Base-by-base conservation (phyloP, 2,797 vertebrate species). In the Mionectes olivaceus region DNA sequence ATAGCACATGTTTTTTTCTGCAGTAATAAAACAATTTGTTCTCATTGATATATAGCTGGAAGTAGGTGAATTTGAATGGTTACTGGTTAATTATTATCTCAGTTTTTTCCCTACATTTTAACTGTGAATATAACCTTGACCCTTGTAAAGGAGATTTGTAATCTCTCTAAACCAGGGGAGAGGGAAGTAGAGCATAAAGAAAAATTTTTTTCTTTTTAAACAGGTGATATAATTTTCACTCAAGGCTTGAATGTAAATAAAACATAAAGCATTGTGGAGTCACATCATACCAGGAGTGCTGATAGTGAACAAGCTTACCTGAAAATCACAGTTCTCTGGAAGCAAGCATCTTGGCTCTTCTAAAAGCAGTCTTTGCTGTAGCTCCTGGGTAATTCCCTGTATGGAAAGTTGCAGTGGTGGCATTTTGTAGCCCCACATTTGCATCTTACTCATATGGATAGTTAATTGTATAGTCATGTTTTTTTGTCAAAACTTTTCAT, bases 61-160 rank as follows among this genome's bases (percentile, higher is more conserved):
- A 87, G 55, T 79, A 67, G 44, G 30, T 39, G 80, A 82, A 75
- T 90, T 94, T 93, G 86, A 91, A 78, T 93, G 69, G 73, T 78
- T 95, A 63, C 76, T 84, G 63, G 93, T 96, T 96, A 96, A 96
- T 96, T 83, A 96, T 96, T 94, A 95, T 73, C 90, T 94, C 50
- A 7, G 0, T 8, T 65, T 84, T 60, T 25, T 53, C 85, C 32
- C n/a, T 88, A 44, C 77, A 28, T 93, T 94, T 90, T 88, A 91
- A 95, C 87, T 86, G 77, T 53, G 88, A 95, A 41, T 94, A 67
- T 83, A 94, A 94, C 94, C 88, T 94, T 95, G 94, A 88, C 85
- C 91, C 87, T 68, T 91, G 77, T 59, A 74, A 88, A 93, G 41
- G 67, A 87, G 80, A 68, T 68, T 57, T 88, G 81, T 87, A 83